Percentiles rank a stretch among this genome's conserved stretches.
phyloP scores from a whole-genome alignment of 2,113 vertebrate genomes.

The Brienomyrus longianalis region DNA sequence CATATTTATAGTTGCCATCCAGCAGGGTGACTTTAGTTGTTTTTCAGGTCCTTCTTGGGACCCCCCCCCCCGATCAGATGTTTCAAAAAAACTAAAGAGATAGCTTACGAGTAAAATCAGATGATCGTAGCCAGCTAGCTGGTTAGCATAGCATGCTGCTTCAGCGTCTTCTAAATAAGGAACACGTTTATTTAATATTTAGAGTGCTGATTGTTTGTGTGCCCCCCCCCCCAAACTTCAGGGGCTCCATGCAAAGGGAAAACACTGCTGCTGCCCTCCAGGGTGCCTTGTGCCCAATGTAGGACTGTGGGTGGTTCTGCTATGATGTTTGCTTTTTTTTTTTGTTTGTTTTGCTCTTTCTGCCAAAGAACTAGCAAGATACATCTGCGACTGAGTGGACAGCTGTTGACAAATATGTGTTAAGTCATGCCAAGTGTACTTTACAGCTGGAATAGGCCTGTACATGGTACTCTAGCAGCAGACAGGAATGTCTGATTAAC shows the following conservation, averaged over 20 bases:
- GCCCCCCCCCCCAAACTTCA: background rate
- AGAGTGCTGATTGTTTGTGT: background rate
- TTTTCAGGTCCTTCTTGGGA: background rate
- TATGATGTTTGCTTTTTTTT: background rate
- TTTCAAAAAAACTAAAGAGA: background rate
- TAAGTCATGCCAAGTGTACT: background rate
- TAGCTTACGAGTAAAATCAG: background rate
- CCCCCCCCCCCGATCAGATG: background rate
- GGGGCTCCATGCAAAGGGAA: background rate
- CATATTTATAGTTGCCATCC: background rate
- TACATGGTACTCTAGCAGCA: background rate
- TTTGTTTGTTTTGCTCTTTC: background rate
- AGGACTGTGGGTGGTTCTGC: background rate
- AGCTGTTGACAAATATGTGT: background rate
- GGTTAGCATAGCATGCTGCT: background rate
- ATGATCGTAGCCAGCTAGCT: background rate
- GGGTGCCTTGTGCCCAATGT: background rate
- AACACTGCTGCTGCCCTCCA: background rate
- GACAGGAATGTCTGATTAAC: background rate
- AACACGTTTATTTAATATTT: background rate
- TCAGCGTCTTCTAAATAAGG: background rate
- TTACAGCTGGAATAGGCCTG: background rate
- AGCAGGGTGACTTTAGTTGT: background rate
- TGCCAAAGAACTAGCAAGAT: background rate
- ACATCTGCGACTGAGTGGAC: background rate